Evolutionary conservation across 1,140 invertebrate species (phyloP).

Genomic region (Triops longicaudatus): DNA sequence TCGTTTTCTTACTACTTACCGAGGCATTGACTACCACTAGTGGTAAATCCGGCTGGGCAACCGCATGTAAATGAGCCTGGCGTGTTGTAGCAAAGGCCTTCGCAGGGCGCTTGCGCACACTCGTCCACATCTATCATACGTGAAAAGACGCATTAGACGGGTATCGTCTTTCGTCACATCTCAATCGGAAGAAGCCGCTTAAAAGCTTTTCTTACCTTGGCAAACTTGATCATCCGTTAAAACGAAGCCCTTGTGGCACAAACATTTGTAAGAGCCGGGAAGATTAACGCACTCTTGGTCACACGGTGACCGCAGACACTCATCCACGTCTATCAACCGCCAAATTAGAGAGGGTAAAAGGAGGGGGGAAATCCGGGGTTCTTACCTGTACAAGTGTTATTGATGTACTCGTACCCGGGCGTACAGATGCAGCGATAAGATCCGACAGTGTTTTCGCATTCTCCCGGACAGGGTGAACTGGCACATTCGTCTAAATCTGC

Average conservation of each 20-base stretch:
- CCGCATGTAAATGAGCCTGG: conserved; percentile 70
- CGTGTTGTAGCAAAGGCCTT: conserved; percentile 65
- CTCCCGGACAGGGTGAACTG: conserved; percentile 29
- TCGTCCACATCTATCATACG: conserved; percentile 54
- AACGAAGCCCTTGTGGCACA: conserved; percentile 67
- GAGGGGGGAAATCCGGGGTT: conserved; percentile 25
- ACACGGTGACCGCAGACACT: conserved; percentile 54
- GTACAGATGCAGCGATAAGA: conserved; percentile 74
- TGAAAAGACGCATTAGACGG: conserved; percentile 8
- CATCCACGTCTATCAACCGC: conserved; percentile 36
- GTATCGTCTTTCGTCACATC: not conserved
- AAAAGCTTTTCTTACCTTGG: conserved; percentile 16
- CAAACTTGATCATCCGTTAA: conserved; percentile 50
- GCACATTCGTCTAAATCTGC: conserved; percentile 63
- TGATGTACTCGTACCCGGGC: conserved; percentile 53
- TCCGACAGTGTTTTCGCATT: conserved; percentile 73
- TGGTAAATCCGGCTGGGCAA: conserved; percentile 63
- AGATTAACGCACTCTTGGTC: conserved; percentile 73
- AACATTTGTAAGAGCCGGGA: conserved; percentile 66
- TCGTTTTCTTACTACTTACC: conserved; percentile 42
- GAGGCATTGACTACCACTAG: conserved; percentile 48
- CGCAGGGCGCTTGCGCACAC: conserved; percentile 55
- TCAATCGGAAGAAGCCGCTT: not conserved
- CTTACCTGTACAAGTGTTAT: conserved; percentile 52
- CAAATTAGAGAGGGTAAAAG: conserved; percentile 12